Evolutionary conservation across 1,140 invertebrate genomes (phyloP), one percentile per base, ranked within the genome.

Genomic region (Teleopsis dalmanni): DNA sequence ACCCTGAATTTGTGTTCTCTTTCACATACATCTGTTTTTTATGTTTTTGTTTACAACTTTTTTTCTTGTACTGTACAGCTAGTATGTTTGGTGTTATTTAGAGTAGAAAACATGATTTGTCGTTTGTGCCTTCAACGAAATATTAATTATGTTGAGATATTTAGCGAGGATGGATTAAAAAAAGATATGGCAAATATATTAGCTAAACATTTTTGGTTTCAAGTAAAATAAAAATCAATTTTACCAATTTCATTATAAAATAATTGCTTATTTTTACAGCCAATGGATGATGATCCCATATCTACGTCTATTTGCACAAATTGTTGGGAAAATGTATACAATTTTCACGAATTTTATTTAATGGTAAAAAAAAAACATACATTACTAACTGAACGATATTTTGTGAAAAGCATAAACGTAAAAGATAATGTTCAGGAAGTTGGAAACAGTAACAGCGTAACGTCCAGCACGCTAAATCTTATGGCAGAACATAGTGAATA

Each of bases 321-420:
- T 18, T 67, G 64, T 50, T 67, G 64, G 64, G 54, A 56, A 3
- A 65, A 62, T 37, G 60, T 67, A n/a, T 60, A 58, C 6, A 61
- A 67, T 40, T 67, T 67, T 22, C 64, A 67, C 26, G 59, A 67
- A 40, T 67, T 67, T 35, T 67, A 67, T 36, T 40, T 64, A 27
- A 60, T 58, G n/a, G 62, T 62, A 35, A 55, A 67, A 46, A 57
- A 67, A 45, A 62, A 64, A 5, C 41, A 65, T 60, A 55, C 51
- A 52, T 21, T 47, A 57, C 27, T 2, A n/a, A 13, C 25, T 35
- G 2, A 62, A 55, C 29, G 56, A 55, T 19, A 31, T 14, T 10
- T 27, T 3, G 44, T 29, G 22, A 45, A 23, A 23, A 18, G 7
- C 7, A 14, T 14, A 26, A 21, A 11, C 19, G 25, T 26, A 50